Evolutionary conservation across 2,888 invertebrate species (phyloP).

Genomic region (Melitaea athalia): DNA sequence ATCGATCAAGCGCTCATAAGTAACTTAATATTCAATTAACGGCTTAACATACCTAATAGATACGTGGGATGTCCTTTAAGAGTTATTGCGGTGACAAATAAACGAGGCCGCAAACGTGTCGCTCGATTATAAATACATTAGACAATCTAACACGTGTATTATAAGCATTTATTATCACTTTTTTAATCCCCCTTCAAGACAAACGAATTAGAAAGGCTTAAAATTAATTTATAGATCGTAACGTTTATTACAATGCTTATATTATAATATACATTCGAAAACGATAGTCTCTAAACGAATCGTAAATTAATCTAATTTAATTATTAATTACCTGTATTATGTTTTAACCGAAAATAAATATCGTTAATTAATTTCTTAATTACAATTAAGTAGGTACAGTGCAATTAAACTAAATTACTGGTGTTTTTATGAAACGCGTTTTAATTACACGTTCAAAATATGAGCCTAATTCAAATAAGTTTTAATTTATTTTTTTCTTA

Average conservation of each 20-base stretch:
- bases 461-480: background rate
- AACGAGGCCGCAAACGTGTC: constrained; percentile 42
- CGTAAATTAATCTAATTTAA: constrained; percentile 2
- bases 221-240: constrained; percentile 28
- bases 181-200: constrained; percentile 28
- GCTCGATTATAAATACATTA: constrained; percentile 70
- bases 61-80: constrained; percentile 49
- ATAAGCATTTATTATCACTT: constrained; percentile 34
- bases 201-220: constrained; percentile 22
- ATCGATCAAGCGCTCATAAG: constrained; percentile 61
- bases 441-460: constrained; percentile 6
- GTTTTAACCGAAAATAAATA: constrained; percentile 9
- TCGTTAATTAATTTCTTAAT: constrained; percentile 7
- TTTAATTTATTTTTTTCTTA: background rate
- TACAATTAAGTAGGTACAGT: background rate
- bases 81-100: constrained; percentile 36
- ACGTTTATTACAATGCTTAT: constrained; percentile 10
- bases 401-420: background rate
- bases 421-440: constrained; percentile 3
- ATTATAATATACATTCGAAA: constrained; percentile 4
- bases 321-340: constrained; percentile 6
- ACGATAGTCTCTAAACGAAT: constrained; percentile 17
- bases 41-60: constrained; percentile 50
- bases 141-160: constrained; percentile 37
- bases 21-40: constrained; percentile 70